phyloP scores from a whole-genome alignment of 1,140 invertebrate species.

The Macrocentrus cingulum region DNA sequence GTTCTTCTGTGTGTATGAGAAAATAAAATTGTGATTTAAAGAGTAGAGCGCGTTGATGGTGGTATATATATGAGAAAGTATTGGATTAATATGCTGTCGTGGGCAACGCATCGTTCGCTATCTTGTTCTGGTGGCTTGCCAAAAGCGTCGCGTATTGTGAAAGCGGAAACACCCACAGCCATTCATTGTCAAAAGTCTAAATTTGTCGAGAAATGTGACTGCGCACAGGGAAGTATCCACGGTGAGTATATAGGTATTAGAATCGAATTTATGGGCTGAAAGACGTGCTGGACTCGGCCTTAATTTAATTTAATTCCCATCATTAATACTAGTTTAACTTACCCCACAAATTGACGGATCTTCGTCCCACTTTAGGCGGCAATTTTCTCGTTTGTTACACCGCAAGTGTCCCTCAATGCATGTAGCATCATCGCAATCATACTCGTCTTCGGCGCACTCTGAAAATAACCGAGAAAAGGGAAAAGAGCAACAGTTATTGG shows the following conservation, averaged over 20 bases:
- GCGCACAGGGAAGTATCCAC: background rate
- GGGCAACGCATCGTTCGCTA: conserved; percentile 37
- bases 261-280: no score
- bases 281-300: background rate
- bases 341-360: conserved; percentile 68
- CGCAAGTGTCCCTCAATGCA: conserved; percentile 73
- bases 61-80: conserved; percentile 29
- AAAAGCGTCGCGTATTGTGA: conserved; percentile 42
- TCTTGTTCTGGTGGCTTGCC: conserved; percentile 48
- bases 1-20: no score
- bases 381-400: conserved; percentile 78
- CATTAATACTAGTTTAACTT: conserved; percentile 46
- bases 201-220: conserved; percentile 7
- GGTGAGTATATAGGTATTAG: background rate
- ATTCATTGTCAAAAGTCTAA: conserved; percentile 20
- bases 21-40: no score
- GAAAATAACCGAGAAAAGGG: conserved; percentile 11
- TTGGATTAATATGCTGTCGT: conserved; percentile 50
- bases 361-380: conserved; percentile 83
- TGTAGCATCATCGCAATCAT: conserved; percentile 82
- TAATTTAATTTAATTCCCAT: background rate
- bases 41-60: background rate
- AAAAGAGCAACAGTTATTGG: conserved; percentile 27
- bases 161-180: conserved; percentile 41
- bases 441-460: conserved; percentile 65